phyloP scores from a whole-genome alignment of 1,140 invertebrate species.

The Drosophila pandora region DNA sequence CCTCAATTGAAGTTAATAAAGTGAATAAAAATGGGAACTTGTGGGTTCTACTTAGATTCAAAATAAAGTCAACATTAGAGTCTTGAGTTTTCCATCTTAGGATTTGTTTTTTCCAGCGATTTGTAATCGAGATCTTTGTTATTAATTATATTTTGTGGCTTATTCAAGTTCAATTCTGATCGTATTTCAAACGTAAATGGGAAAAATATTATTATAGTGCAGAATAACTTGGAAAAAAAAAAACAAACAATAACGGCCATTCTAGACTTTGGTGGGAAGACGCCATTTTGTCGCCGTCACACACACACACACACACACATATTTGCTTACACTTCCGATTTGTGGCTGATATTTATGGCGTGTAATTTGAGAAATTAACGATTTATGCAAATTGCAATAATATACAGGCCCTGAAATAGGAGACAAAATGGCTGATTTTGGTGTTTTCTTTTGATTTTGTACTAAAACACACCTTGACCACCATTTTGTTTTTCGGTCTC shows the following conservation, averaged over 20 bases:
- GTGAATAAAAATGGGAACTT: not conserved
- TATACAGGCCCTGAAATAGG: constrained; percentile 2
- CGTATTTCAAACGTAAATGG: constrained; percentile 1
- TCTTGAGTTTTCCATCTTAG: not conserved
- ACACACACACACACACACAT: constrained; percentile 1
- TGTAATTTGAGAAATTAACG: constrained; percentile 21
- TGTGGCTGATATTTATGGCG: constrained; percentile 7
- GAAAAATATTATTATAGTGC: constrained; percentile 21
- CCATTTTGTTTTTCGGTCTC: constrained; percentile 64
- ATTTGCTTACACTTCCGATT: constrained; percentile 22
- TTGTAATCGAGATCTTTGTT: constrained; percentile 17
- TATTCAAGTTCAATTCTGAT: constrained; percentile 8
- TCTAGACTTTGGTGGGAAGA: constrained; percentile 3
- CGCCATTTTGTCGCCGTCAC: constrained; percentile 38
- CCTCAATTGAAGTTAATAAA: constrained; percentile 27
- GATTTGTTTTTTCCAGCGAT: not conserved
- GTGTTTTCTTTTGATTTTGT: constrained; percentile 3
- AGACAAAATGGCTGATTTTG: constrained; percentile 34
- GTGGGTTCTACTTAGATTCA: not conserved
- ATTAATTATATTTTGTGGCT: not conserved
- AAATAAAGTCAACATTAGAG: not conserved
- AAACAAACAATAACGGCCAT: constrained; percentile 6
- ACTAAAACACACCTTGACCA: constrained; percentile 64
- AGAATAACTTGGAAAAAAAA: not conserved
- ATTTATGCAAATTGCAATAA: constrained; percentile 29